A percentile compares a stretch with the other conserved stretches of the same genome.
phyloP scores from a whole-genome alignment of 2,888 invertebrate species.

The Volucella bombylans region DNA sequence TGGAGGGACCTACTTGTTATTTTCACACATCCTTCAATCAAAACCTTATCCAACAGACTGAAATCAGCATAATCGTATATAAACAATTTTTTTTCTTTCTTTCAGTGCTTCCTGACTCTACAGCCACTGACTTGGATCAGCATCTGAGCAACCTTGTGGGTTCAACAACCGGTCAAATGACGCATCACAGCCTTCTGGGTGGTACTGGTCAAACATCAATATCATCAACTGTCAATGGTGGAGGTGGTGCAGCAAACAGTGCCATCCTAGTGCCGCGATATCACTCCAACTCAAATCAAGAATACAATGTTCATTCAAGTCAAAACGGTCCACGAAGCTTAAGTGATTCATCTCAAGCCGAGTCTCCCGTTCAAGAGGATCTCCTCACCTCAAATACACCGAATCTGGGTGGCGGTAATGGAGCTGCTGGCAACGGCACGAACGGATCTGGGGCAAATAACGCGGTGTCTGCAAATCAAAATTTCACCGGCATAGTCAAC shows the following conservation, averaged over 20 bases:
- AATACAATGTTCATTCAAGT: slow-evolving; percentile 85
- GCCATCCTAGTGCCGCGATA: slow-evolving; percentile 87
- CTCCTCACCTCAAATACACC: slow-evolving; percentile 86
- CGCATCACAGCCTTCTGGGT: slow-evolving; percentile 82
- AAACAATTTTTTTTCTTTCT: slow-evolving; percentile 7
- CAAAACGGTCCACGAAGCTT: slow-evolving; percentile 89
- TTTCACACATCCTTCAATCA: too few relatives aligned
- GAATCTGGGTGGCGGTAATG: slow-evolving; percentile 84
- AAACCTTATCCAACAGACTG: too few relatives aligned
- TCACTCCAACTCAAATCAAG: slow-evolving; percentile 84
- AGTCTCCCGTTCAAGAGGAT: slow-evolving; percentile 92
- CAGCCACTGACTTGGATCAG: slow-evolving; percentile 89
- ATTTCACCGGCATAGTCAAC: slow-evolving; percentile 83
- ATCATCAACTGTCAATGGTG: slow-evolving; percentile 81
- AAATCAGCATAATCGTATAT: too few relatives aligned
- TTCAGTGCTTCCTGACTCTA: slow-evolving; percentile 90
- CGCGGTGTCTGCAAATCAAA: slow-evolving; percentile 80
- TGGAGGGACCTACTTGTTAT: too few relatives aligned
- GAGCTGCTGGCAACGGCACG: slow-evolving; percentile 75
- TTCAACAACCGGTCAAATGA: slow-evolving; percentile 83
- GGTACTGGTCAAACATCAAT: slow-evolving; percentile 83
- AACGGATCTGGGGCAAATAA: slow-evolving; percentile 77
- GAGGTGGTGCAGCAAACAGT: slow-evolving; percentile 77
- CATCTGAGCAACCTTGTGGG: slow-evolving; percentile 87
- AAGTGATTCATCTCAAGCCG: slow-evolving; percentile 92